Evolutionary conservation across 2,113 vertebrate genomes (phyloP).

Genomic region (Balaenoptera acutorostrata): DNA sequence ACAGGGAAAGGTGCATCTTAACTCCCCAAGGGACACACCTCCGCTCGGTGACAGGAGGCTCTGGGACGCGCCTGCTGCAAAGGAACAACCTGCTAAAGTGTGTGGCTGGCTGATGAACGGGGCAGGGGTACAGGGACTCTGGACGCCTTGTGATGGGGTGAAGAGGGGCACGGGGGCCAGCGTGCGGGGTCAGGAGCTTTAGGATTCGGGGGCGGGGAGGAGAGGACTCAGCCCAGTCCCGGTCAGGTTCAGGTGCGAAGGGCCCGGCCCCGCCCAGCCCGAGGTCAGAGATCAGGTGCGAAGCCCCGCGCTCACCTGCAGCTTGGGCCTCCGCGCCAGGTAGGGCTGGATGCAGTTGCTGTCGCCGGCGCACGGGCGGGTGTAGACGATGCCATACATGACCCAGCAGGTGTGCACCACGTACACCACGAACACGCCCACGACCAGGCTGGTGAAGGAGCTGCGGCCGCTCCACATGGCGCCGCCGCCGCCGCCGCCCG

Average conservation of each 20-base stretch:
- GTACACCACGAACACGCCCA: conserved; percentile 94
- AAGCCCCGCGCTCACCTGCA: conserved; percentile 85
- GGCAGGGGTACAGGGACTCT: neutral
- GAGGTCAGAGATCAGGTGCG: neutral
- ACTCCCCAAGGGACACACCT: too few species aligned
- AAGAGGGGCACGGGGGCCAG: neutral
- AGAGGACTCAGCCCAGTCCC: too few species aligned
- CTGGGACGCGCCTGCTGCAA: accelerated
- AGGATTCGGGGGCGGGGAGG: neutral
- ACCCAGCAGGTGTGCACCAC: conserved; percentile 98
- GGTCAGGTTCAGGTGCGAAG: neutral
- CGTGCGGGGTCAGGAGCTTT: too few species aligned
- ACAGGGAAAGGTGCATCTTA: too few species aligned
- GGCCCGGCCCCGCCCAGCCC: neutral
- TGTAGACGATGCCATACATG: conserved; percentile 97
- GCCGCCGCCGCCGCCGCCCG: neutral
- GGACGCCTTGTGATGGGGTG: neutral
- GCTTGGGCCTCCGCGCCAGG: conserved; percentile 87
- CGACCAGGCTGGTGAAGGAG: conserved; percentile 92
- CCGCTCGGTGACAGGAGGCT: accelerated
- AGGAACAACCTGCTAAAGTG: neutral
- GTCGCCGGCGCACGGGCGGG: conserved; percentile 86
- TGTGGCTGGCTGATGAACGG: accelerated
- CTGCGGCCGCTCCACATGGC: conserved; percentile 83
- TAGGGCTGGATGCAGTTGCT: conserved; percentile 90